Base-by-base conservation (phyloP, 1,140 invertebrate genomes). In the Zaprionus gabonicus region DNA sequence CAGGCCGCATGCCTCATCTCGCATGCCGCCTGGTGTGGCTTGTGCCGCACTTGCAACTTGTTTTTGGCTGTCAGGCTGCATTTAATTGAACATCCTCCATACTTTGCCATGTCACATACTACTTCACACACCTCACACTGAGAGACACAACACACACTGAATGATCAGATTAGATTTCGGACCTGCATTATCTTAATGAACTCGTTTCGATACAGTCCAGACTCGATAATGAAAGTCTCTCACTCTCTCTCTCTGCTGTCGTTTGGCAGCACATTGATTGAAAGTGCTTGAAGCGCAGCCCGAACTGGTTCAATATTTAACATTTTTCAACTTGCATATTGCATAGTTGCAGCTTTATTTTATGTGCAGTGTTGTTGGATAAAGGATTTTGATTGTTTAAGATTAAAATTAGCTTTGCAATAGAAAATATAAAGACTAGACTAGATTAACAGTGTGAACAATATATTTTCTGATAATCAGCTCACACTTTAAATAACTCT, bases 31-130 rank as follows among this genome's bases (percentile, higher is more conserved):
- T 67, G 51, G 36, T 51, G 34, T 34, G 53, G 55, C 41, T 20
- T 20, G 20, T 7, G 41, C 41, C 41, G 41, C 63, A 70, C 17
- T 31, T 25, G 28, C 49, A 57, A 67, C 31, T 68, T 46, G 49
- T 57, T 69, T 67, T 66, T 46, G 53, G 36, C 60, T 63, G 66
- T 70, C 68, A 56, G 81, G 75, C 17, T 31, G 62, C 71, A 76
- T 87, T 87, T 84, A 84, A 87, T 88, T 79, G 75, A 84, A 88
- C 71, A 68, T 77, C 31, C 53, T 28, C 15, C 36, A 34, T 28
- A 80, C 28, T 66, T 63, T 63, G 57, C 17, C 31, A 49, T 51
- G 31, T n/a, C 28, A 36, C 34, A 49, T 23, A 28, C 31, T 20
- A 10, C 17, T 2, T 23, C 23, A 41, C 23, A 46, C 36, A 58